phyloP scores from a whole-genome alignment of 92 coral and sea anemone genomes.

The Chrysogorgia sp. region DNA sequence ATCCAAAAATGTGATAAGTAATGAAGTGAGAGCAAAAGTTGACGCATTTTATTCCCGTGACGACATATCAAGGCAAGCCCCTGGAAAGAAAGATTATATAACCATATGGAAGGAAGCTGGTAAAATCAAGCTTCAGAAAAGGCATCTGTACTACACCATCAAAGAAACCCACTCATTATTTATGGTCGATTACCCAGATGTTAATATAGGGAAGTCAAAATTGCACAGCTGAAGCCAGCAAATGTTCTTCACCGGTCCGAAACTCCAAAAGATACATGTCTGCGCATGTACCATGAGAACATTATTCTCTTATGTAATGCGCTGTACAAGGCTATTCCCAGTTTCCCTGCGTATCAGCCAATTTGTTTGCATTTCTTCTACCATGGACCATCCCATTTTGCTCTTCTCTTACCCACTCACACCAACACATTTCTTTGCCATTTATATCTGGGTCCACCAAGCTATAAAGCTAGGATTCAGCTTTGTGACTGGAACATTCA shows the following conservation, averaged over 20 bases:
- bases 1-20: conserved; percentile 44
- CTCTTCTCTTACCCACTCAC: conserved; percentile 42
- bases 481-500: conserved; percentile 17
- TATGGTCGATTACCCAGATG: too few relatives aligned
- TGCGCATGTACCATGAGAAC: conserved; percentile 58
- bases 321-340: conserved; percentile 53
- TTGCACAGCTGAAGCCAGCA: conserved; percentile 60
- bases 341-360: conserved; percentile 45
- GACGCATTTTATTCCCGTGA: conserved; percentile 41
- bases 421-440: conserved; percentile 43
- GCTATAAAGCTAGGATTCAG: conserved; percentile 11
- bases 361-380: conserved; percentile 25
- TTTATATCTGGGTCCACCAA: conserved; percentile 27
- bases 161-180: conserved; percentile 63
- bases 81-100: conserved; percentile 53
- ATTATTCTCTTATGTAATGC: conserved; percentile 50
- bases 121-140: conserved; percentile 61
- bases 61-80: conserved; percentile 61
- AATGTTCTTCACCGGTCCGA: conserved; percentile 64
- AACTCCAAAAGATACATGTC: conserved; percentile 59
- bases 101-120: conserved; percentile 55
- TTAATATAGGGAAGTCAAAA: conserved; percentile 55
- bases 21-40: conserved; percentile 52
- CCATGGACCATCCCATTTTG: conserved; percentile 20
- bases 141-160: conserved; percentile 53